Conservation (phyloP, 2,797 vertebrate species). For the Myripristis murdjan region DNA sequence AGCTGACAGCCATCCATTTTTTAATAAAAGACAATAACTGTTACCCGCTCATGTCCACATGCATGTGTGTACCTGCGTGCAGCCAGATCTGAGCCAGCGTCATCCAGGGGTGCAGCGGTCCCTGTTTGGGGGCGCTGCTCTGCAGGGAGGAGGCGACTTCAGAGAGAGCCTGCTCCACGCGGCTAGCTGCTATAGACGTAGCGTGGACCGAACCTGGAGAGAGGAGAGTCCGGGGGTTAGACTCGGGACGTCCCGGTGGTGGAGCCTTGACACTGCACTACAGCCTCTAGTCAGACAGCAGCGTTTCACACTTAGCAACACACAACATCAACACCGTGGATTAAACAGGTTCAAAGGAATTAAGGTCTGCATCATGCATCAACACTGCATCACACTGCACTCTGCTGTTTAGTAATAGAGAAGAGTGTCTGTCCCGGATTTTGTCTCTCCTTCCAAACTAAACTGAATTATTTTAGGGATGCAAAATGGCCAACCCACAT, state of each 20-base stretch:
- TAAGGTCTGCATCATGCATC: slow-evolving; percentile 52
- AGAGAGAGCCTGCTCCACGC: slow-evolving; percentile 97
- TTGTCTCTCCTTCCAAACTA: too few species aligned
- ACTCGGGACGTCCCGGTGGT: too few species aligned
- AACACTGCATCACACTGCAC: slow-evolving; percentile 54
- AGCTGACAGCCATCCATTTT: too few species aligned
- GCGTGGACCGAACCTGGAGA: slow-evolving; percentile 94
- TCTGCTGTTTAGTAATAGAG: slow-evolving; percentile 57
- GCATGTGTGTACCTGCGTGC: slow-evolving; percentile 90
- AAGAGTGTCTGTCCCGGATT: too few species aligned
- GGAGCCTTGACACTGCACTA: slow-evolving; percentile 27
- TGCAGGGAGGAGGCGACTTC: slow-evolving; percentile 98
- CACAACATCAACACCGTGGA: slow-evolving; percentile 55
- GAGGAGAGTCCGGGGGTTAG: too few species aligned
- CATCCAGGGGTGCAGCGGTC: slow-evolving; percentile 98
- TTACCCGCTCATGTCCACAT: too few species aligned
- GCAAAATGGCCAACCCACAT: too few species aligned
- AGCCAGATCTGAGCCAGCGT: slow-evolving; percentile 99
- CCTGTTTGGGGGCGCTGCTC: slow-evolving; percentile 97
- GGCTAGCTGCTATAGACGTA: slow-evolving; percentile 96
- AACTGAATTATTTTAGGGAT: too few species aligned
- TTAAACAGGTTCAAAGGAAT: slow-evolving; percentile 47
- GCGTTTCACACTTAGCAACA: slow-evolving; percentile 58
- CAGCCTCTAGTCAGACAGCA: slow-evolving; percentile 54
- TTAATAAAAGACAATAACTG: too few species aligned